These are phyloP conservation scores for Elachura formosa DNA, from an alignment of 2,113 vertebrate species.

Conservation along the genomic window DNA sequence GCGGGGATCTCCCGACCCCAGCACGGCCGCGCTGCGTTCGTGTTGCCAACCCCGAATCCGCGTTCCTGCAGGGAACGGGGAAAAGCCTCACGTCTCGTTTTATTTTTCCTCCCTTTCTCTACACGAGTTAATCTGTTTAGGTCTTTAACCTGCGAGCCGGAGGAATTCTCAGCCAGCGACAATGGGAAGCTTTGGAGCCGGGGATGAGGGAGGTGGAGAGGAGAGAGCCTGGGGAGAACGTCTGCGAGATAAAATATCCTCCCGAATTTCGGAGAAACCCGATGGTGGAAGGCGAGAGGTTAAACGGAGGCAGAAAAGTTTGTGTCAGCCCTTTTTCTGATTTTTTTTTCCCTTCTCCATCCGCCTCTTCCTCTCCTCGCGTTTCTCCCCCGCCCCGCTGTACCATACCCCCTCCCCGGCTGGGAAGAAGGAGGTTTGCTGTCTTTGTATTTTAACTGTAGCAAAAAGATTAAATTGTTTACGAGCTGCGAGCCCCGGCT, in stretches of 20 bases:
- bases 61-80: neutral
- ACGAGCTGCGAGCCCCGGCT: slow-evolving; percentile 88
- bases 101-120: neutral
- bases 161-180: neutral
- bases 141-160: neutral
- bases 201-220: neutral
- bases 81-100: neutral
- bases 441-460: slow-evolving; percentile 87
- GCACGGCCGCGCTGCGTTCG: rapidly evolving
- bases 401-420: slow-evolving; percentile 38
- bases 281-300: slow-evolving; percentile 37
- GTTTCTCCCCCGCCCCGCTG: neutral
- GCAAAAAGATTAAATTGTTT: slow-evolving; percentile 99
- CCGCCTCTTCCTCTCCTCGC: neutral
- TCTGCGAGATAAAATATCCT: neutral
- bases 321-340: slow-evolving; percentile 61
- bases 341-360: neutral
- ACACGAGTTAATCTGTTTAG: neutral
- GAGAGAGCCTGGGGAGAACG: neutral
- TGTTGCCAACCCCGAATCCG: neutral
- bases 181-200: neutral
- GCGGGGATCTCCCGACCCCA: too few species aligned
- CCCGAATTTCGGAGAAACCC: slow-evolving; percentile 8
- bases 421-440: slow-evolving; percentile 72
- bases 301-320: slow-evolving; percentile 56